Conservation (phyloP, 2,113 vertebrate species). For the Pseudonaja textilis region DNA sequence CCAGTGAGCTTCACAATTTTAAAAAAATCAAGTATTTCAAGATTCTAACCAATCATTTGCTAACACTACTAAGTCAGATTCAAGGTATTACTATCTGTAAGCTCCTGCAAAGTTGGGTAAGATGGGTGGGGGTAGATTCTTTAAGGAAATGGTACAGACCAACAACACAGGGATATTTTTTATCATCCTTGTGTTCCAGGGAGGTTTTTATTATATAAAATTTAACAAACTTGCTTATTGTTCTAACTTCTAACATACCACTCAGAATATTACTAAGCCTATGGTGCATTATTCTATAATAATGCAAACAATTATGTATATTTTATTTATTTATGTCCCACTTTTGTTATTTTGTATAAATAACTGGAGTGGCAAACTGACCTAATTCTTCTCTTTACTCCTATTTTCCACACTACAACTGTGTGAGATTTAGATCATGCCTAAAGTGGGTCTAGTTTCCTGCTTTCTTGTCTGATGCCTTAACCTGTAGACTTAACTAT, state of each 20-base stretch:
- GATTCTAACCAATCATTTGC: neutral
- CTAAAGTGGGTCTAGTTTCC: neutral
- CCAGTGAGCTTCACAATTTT: neutral
- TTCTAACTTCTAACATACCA: neutral
- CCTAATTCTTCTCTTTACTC: neutral
- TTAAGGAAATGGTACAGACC: neutral
- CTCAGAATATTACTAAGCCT: neutral
- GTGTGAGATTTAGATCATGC: neutral
- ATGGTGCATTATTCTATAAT: neutral
- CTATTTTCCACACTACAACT: neutral
- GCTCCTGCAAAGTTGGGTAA: neutral
- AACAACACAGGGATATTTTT: neutral
- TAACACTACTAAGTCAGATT: neutral
- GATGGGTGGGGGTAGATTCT: neutral
- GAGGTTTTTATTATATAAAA: neutral
- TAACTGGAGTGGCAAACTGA: neutral
- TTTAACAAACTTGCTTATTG: neutral
- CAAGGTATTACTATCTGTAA: neutral
- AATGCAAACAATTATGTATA: neutral
- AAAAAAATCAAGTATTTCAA: neutral
- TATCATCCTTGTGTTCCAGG: neutral
- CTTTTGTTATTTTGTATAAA: neutral
- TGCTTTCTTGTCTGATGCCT: neutral
- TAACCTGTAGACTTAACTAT: neutral
- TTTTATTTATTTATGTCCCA: neutral